Evolutionary conservation across 35 echinoderm and acorn worm genomes (phyloP), one percentile per base, ranked within the genome.

Genomic region (Apostichopus parvimensis): DNA sequence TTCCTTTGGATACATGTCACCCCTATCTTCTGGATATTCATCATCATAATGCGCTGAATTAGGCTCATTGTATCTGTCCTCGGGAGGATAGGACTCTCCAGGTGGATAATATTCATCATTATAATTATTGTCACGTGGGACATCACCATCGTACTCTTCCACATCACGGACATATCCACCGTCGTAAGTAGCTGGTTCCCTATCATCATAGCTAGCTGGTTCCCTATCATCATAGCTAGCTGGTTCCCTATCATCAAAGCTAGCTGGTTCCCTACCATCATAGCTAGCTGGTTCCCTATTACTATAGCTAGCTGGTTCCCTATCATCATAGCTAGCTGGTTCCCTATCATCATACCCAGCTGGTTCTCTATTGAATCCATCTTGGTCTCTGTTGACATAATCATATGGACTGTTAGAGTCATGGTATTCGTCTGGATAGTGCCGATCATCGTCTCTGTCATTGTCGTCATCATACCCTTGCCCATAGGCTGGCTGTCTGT

Each of bases 401-500:
- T 8, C 58, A 61, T 61, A 61, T 12, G 58, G 58, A 12, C 0
- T 12, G 12, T 61, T 61, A 9, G 58, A 61, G 34, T 78, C 77
- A 0, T 78, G 7, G 77, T 78, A 78, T 12, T 45, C 77, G 8
- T 24, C 20, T 78, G 77, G 77, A 78, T 78, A 22, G 20, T 45
- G 34, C 8, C 23, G 79, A 9, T 88, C 57, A 82, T 1, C 52
- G 14, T n/a, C 12, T 4, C 14, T 17, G 5, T 59, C 81, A 88
- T 72, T 88, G 64, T 88, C 53, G 54, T 88, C 86, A 72, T 28
- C 34, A 28, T 88, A 72, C 25, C 86, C 86, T 28, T 88, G 61
- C 9, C 86, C 86, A 73, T 88, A 88, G 20, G 86, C 61, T 53
- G 86, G 86, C 61, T 88, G 86, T 6, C 86, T n/a, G 53, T 88